Percentiles rank a stretch among this genome's conserved stretches.
Conservation (phyloP, 1,140 invertebrate species). For the Oryzaephilus surinamensis region DNA sequence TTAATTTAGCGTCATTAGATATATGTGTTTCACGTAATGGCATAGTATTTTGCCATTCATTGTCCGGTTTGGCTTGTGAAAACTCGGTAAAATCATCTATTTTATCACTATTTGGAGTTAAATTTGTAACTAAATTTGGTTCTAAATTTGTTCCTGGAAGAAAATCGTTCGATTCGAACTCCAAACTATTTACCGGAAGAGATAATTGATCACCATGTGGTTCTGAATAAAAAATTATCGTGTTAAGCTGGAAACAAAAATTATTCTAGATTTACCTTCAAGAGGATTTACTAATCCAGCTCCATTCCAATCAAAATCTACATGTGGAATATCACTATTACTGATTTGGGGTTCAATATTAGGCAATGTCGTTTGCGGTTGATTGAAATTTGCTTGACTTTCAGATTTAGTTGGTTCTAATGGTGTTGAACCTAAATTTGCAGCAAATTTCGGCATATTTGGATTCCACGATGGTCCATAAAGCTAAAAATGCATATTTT, state of each 20-base stretch:
- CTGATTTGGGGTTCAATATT: not conserved
- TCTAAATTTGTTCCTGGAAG: too few relatives aligned
- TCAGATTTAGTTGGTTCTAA: slow-evolving; percentile 59
- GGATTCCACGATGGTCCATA: slow-evolving; percentile 69
- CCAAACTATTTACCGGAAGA: too few relatives aligned
- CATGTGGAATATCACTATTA: slow-evolving; percentile 43
- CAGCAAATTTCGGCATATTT: slow-evolving; percentile 66
- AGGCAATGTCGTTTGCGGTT: too few relatives aligned
- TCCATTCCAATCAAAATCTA: slow-evolving; percentile 55
- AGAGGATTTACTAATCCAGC: slow-evolving; percentile 53
- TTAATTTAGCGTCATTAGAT: slow-evolving; percentile 20
- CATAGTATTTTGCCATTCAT: slow-evolving; percentile 17
- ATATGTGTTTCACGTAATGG: slow-evolving; percentile 32
- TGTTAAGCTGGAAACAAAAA: too few relatives aligned
- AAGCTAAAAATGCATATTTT: slow-evolving; percentile 43
- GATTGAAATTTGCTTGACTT: slow-evolving; percentile 18
- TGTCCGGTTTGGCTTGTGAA: too few relatives aligned
- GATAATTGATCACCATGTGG: too few relatives aligned
- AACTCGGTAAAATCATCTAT: slow-evolving; percentile 3
- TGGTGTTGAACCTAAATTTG: slow-evolving; percentile 61
- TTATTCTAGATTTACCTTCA: slow-evolving; percentile 43
- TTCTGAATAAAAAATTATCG: too few relatives aligned
- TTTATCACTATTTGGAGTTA: not conserved
- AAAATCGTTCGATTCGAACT: too few relatives aligned
- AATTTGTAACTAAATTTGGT: not conserved